Conservation (phyloP, 2,888 invertebrate genomes). For the Chymomyza fuscimana region DNA sequence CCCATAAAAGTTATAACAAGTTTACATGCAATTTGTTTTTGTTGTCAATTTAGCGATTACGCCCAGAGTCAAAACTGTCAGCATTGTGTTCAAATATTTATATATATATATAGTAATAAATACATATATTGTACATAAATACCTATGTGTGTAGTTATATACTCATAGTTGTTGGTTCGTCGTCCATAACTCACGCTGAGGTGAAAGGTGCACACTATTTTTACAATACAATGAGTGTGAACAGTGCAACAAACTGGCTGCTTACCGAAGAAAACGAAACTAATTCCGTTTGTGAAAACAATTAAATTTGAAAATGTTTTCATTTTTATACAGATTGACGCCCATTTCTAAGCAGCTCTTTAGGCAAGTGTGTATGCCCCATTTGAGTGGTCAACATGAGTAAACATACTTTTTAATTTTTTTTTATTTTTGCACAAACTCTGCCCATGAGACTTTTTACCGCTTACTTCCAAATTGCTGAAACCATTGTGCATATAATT, state of each 20-base stretch:
- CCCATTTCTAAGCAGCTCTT: constrained; percentile 5
- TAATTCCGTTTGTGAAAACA: constrained; percentile 12
- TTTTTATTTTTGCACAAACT: constrained; percentile 3
- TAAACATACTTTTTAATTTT: not conserved
- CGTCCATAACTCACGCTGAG: constrained; percentile 10
- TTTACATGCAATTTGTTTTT: not conserved
- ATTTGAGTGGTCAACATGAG: not conserved
- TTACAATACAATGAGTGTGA: not conserved
- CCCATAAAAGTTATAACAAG: no score
- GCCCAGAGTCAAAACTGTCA: constrained; percentile 12
- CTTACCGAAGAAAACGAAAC: constrained; percentile 10
- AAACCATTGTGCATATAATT: constrained; percentile 8
- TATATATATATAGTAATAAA: not conserved
- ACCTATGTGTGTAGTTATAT: not conserved
- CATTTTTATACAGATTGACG: not conserved
- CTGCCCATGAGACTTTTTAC: constrained; percentile 2
- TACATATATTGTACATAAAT: not conserved
- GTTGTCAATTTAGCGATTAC: not conserved
- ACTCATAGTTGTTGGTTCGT: constrained; percentile 5
- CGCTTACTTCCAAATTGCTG: constrained; percentile 12
- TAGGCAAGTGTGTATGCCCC: not conserved
- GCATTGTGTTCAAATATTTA: constrained; percentile 17
- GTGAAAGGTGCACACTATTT: constrained; percentile 8
- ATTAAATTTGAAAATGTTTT: constrained; percentile 7
- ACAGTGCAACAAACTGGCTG: not conserved